Evolutionary conservation across 2,888 invertebrate species (phyloP).

Genomic region (Tenthredo livida): DNA sequence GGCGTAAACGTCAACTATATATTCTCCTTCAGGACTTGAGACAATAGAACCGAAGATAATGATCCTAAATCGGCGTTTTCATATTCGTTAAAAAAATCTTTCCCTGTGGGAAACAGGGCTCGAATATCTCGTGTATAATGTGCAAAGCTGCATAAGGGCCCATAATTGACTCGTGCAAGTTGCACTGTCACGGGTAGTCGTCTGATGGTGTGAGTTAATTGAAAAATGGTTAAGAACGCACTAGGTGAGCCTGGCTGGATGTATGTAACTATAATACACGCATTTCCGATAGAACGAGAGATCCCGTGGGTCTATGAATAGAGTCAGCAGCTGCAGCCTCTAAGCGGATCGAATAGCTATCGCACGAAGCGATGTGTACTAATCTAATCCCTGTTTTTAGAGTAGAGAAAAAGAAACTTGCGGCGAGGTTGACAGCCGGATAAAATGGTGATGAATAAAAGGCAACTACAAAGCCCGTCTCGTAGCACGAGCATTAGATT

Average conservation of each 20-base stretch:
- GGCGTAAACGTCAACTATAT: background rate
- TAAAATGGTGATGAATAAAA: background rate
- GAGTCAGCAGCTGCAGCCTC: constrained; percentile 40
- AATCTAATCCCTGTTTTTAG: constrained; percentile 32
- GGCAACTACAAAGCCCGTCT: background rate
- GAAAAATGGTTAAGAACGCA: constrained; percentile 40
- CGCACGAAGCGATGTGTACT: background rate
- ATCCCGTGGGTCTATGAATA: constrained; percentile 47
- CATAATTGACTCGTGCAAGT: background rate
- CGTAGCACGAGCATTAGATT: background rate
- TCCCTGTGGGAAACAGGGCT: constrained; percentile 5
- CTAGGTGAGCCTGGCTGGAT: background rate
- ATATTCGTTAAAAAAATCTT: background rate
- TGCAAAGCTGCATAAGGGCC: background rate
- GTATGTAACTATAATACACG: constrained; percentile 13
- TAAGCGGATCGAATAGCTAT: constrained; percentile 47
- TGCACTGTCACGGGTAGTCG: constrained; percentile 29
- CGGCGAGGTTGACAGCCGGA: background rate
- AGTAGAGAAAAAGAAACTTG: constrained; percentile 19
- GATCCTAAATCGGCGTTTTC: background rate
- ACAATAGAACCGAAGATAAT: background rate
- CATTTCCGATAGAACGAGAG: constrained; percentile 40
- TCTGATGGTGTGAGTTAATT: constrained; percentile 34
- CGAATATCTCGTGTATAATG: background rate
- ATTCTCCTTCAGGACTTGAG: background rate